phyloP scores from a whole-genome alignment of 2,113 vertebrate species.

The Eretmodus cyanostictus region DNA sequence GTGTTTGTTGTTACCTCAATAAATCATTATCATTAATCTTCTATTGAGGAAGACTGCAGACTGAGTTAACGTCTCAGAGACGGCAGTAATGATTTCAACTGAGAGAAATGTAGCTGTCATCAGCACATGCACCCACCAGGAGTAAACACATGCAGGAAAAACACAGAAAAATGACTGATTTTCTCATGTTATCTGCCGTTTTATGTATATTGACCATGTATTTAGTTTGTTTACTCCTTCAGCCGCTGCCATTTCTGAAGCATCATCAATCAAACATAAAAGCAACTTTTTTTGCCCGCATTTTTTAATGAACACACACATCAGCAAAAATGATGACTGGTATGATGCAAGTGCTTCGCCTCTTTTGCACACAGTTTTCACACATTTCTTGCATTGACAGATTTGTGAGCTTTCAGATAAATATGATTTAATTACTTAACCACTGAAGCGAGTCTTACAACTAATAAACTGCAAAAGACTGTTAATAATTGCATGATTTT shows the following conservation, averaged over 20 bases:
- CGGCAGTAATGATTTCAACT: conserved; percentile 38
- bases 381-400: conserved; percentile 13
- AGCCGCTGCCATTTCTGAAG: not conserved
- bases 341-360: conserved; percentile 35
- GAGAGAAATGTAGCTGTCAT: conserved; percentile 32
- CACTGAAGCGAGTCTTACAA: conserved; percentile 3
- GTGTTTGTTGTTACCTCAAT: conserved; percentile 58
- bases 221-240: conserved; percentile 33
- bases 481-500: conserved; percentile 35
- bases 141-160: conserved; percentile 14
- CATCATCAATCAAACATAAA: conserved; percentile 21
- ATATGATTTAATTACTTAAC: conserved; percentile 14
- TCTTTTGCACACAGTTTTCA: conserved; percentile 13
- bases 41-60: conserved; percentile 25
- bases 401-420: conserved; percentile 7
- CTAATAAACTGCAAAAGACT: conserved; percentile 2
- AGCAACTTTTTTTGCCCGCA: not conserved
- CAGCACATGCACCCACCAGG: conserved; percentile 11
- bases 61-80: conserved; percentile 37
- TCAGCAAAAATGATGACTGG: conserved; percentile 16
- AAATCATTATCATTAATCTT: conserved; percentile 61
- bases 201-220: conserved; percentile 8
- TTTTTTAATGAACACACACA: not conserved
- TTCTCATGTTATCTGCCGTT: not conserved
- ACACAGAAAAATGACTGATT: not conserved